These are phyloP conservation scores for Phengaris arion DNA, from an alignment of 2,888 invertebrate species.

Conservation along the genomic window DNA sequence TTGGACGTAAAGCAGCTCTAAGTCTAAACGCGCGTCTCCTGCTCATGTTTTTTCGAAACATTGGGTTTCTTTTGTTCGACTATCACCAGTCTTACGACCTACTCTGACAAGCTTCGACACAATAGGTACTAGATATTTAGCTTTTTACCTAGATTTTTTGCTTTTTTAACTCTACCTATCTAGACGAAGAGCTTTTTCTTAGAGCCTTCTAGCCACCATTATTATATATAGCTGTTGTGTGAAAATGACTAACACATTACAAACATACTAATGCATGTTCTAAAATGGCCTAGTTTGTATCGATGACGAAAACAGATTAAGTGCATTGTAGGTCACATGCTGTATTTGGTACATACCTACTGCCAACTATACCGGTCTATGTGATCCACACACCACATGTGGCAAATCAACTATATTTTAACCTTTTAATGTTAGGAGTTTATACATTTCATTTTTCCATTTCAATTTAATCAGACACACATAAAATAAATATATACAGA, in stretches of 20 bases:
- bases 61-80: too few relatives aligned
- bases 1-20: too few relatives aligned
- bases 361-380: slow-evolving; percentile 52
- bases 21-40: too few relatives aligned
- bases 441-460: too few relatives aligned
- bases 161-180: too few relatives aligned
- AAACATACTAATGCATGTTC: neutral
- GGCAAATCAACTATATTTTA: slow-evolving; percentile 13
- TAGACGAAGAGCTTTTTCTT: neutral
- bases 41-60: too few relatives aligned
- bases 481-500: too few relatives aligned
- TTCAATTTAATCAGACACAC: too few relatives aligned
- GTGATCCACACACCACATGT: slow-evolving; percentile 12
- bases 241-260: slow-evolving; percentile 6
- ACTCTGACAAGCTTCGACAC: too few relatives aligned
- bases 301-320: slow-evolving; percentile 53
- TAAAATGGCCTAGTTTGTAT: slow-evolving; percentile 26
- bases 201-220: neutral
- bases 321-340: slow-evolving; percentile 63
- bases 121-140: too few relatives aligned
- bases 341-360: slow-evolving; percentile 45
- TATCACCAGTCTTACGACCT: too few relatives aligned
- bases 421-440: neutral
- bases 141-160: too few relatives aligned
- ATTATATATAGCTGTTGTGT: neutral